Conservation (phyloP, 2,888 invertebrate species). For the Erebia epiphron region DNA sequence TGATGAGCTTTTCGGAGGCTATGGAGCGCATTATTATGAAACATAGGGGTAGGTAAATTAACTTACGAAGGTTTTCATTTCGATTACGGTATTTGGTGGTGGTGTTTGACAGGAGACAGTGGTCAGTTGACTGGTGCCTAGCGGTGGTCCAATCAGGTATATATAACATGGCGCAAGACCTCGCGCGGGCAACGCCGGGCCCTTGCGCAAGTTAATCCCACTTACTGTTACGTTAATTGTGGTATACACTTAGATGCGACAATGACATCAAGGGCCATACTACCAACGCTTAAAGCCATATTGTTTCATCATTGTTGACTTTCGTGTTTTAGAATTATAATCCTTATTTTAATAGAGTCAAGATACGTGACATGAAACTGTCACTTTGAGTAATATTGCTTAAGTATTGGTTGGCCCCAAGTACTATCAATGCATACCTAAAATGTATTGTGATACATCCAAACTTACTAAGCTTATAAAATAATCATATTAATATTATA, state of each 20-base stretch:
- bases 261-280: background rate
- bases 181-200: constrained; percentile 33
- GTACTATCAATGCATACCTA: too few species aligned
- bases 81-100: constrained; percentile 30
- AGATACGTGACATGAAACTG: too few species aligned
- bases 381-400: too few species aligned
- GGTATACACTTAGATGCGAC: constrained; percentile 15
- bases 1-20: background rate
- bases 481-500: too few species aligned
- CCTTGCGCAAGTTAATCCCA: constrained; percentile 35
- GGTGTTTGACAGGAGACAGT: constrained; percentile 36
- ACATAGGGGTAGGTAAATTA: background rate
- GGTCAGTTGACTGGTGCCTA: constrained; percentile 37
- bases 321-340: too few species aligned
- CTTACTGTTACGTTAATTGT: constrained; percentile 40
- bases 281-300: too few species aligned
- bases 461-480: background rate
- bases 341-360: too few species aligned
- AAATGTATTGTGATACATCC: background rate
- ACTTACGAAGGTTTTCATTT: constrained; percentile 51
- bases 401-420: too few species aligned
- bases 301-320: too few species aligned
- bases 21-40: background rate
- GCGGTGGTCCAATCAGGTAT: constrained; percentile 26
- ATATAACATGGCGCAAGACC: constrained; percentile 35